Evolutionary conservation across 2,797 vertebrate genomes (phyloP), one percentile per base, ranked within the genome.

Genomic region (Chaunax sp.): DNA sequence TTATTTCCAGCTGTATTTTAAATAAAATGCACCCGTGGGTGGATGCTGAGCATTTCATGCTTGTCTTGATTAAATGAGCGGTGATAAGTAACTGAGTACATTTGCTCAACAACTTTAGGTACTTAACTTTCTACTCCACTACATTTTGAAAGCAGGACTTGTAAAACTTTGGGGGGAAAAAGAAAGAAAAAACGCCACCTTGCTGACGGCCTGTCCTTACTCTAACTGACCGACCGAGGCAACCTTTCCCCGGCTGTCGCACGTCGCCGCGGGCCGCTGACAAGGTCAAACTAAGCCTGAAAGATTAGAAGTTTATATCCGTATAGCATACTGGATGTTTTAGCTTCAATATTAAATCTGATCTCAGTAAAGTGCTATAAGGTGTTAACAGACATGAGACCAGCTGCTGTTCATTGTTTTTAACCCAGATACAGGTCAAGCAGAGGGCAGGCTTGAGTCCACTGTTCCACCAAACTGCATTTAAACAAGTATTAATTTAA

Each of bases 241-340:
- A 4, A 22, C 45, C 52, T 15, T 2, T 15, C 25, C 33, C 35
- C 16, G 52, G 45, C 35, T 4, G 33, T 1, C 58, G 3, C 41
- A 46, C 56, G 70, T 63, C 28, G 28, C 28, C 9, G 28, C 60
- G 61, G 43, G 68, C 78, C 74, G 77, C 71, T 69, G 64, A 64
- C 78, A 85, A 89, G 86, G 86, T 89, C 83, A 90, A 25, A 57
- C 15, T 5, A 18, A n/a, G 47, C 5, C 13, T 37, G 3, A 14
- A 10, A 4, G 50, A 51, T 12, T 3, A 3, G 2, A 3, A 4
- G 15, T 53, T 23, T 5, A 3, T 38, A 2, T 50, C 18, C 3
- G 46, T 26, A 2, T 16, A 25, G 5, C 22, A 18, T 6, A 4
- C 30, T 2, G 1, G 20, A 23, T 23, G 19, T 19, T 30, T 33